Evolutionary conservation across 1,140 invertebrate genomes (phyloP).

Genomic region (Hyposmocoma kahamanoa): DNA sequence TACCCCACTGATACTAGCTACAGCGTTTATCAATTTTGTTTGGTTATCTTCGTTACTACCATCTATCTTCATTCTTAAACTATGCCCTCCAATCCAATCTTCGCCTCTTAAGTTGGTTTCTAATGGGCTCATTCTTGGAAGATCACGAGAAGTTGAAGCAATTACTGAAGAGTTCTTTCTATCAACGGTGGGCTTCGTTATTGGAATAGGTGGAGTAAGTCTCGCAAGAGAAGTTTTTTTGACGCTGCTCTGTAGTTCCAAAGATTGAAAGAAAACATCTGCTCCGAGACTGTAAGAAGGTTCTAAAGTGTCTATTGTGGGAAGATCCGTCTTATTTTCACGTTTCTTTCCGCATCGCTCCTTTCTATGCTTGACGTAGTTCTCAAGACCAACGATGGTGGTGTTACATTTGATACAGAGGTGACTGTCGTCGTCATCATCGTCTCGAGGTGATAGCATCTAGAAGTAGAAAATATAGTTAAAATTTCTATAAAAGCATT

Average conservation of each 20-base stretch:
- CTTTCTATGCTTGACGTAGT: constrained; percentile 88
- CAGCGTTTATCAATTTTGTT: constrained; percentile 77
- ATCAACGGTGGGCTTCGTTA: constrained; percentile 61
- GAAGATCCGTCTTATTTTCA: constrained; percentile 42
- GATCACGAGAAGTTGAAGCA: constrained; percentile 45
- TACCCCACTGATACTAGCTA: constrained; percentile 73
- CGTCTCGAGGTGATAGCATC: constrained; percentile 64
- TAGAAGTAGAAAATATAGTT: too few relatives aligned
- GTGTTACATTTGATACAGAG: constrained; percentile 89
- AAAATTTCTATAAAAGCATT: too few relatives aligned
- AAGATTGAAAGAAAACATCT: constrained; percentile 88
- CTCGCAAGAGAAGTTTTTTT: constrained; percentile 71
- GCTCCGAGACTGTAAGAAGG: constrained; percentile 78
- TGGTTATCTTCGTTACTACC: constrained; percentile 72
- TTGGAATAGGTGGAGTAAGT: constrained; percentile 49
- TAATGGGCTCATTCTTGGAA: constrained; percentile 53
- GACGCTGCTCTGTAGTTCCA: constrained; percentile 86
- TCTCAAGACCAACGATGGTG: constrained; percentile 85
- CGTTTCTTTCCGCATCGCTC: constrained; percentile 73
- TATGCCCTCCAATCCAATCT: constrained; percentile 77
- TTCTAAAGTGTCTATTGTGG: constrained; percentile 49
- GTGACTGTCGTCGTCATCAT: constrained; percentile 86
- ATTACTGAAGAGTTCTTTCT: constrained; percentile 37
- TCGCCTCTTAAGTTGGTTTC: constrained; percentile 66
- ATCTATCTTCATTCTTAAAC: constrained; percentile 70